phyloP scores from a whole-genome alignment of 1,140 invertebrate genomes.

The Heterodera carotae region DNA sequence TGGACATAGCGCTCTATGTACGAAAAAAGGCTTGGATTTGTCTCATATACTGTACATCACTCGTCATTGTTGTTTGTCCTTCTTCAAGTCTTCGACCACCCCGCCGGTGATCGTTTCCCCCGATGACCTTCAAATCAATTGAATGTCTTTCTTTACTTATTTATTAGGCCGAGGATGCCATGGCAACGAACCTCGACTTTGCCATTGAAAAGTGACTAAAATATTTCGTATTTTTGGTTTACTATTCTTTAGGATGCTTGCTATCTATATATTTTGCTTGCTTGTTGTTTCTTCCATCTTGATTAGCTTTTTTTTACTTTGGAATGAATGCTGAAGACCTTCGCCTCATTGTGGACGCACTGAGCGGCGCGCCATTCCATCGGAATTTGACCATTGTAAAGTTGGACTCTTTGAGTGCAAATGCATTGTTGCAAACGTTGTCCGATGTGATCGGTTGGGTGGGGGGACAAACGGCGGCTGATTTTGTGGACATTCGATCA shows the following conservation, averaged over 20 bases:
- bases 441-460: conserved; percentile 54
- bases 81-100: too few species aligned
- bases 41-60: too few species aligned
- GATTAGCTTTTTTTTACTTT: neutral
- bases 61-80: too few species aligned
- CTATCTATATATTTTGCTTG: too few species aligned
- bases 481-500: conserved; percentile 48
- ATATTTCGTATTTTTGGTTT: too few species aligned
- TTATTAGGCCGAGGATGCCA: neutral
- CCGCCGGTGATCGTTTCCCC: too few species aligned
- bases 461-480: conserved; percentile 27
- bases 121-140: too few species aligned
- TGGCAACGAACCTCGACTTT: neutral
- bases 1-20: too few species aligned
- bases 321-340: conserved; percentile 42
- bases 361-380: conserved; percentile 47
- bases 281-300: neutral
- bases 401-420: conserved; percentile 45
- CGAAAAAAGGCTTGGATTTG: too few species aligned
- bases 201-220: too few species aligned
- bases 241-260: too few species aligned
- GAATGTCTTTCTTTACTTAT: too few species aligned
- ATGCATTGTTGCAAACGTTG: conserved; percentile 44
- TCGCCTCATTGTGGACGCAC: conserved; percentile 47
- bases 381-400: conserved; percentile 46